Percentiles rank a stretch among this genome's conserved stretches.
phyloP scores from a whole-genome alignment of 2,888 invertebrate species.

The Epirrita christyi region DNA sequence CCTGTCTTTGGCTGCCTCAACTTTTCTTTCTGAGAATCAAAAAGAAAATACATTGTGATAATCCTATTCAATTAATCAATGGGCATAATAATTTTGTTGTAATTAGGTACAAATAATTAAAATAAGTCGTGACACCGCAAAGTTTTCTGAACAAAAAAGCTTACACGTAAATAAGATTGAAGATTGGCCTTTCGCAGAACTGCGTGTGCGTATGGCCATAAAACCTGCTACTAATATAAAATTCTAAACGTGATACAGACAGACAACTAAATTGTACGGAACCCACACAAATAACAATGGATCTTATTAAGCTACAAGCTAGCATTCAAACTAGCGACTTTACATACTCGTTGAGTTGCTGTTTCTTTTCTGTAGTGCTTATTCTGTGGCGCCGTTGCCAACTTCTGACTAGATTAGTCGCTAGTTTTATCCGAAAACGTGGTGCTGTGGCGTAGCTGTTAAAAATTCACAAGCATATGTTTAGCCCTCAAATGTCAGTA shows the following conservation, averaged over 20 bases:
- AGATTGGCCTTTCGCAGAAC: background rate
- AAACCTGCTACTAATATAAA: conserved; percentile 21
- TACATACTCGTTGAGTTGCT: conserved; percentile 28
- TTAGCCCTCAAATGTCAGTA: too few relatives aligned
- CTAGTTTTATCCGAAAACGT: conserved; percentile 1
- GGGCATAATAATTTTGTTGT: too few relatives aligned
- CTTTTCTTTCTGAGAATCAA: too few relatives aligned
- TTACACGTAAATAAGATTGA: too few relatives aligned
- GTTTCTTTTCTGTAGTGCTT: conserved; percentile 7
- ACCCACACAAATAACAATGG: conserved; percentile 35
- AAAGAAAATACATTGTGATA: too few relatives aligned
- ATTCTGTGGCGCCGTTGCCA: conserved; percentile 24
- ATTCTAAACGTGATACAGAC: conserved; percentile 29
- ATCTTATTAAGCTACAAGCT: conserved; percentile 33
- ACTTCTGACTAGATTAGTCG: background rate
- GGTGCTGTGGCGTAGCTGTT: too few relatives aligned
- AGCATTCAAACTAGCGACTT: conserved; percentile 31
- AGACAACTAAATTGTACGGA: conserved; percentile 33
- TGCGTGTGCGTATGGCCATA: background rate
- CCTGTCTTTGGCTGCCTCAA: too few relatives aligned
- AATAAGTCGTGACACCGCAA: too few relatives aligned
- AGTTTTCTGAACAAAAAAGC: too few relatives aligned
- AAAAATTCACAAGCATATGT: too few relatives aligned
- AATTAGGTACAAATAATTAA: too few relatives aligned
- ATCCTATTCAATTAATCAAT: too few relatives aligned